Evolutionary conservation across 2,113 vertebrate genomes (phyloP).

Genomic region (Urocynchramus pylzowi): DNA sequence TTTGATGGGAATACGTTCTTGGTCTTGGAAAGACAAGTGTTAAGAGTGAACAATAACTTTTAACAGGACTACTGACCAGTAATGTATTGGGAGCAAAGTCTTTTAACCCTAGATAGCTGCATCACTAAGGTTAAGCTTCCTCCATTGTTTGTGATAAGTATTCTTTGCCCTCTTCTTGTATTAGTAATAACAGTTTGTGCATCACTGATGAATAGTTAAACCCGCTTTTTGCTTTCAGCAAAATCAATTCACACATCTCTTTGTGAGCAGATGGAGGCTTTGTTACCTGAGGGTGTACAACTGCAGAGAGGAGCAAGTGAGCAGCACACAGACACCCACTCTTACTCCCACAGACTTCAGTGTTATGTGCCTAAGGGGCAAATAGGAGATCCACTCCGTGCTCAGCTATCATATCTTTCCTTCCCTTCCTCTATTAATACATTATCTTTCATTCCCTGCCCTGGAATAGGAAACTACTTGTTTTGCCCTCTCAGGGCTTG

Average conservation of each 20-base stretch:
- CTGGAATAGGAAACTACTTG: not conserved
- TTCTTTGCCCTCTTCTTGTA: not conserved
- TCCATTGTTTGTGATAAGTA: not conserved
- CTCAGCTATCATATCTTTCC: not conserved
- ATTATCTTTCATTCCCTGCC: not conserved
- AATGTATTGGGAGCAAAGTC: not conserved
- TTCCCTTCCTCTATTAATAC: not conserved
- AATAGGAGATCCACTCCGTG: not conserved
- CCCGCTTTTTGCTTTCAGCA: not conserved
- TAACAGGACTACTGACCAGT: not conserved
- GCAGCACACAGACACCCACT: not conserved
- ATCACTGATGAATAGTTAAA: not conserved
- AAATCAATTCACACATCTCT: not conserved
- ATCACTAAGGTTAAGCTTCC: not conserved
- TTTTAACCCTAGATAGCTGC: not conserved
- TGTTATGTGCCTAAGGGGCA: not conserved
- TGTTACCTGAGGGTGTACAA: constrained; percentile 1
- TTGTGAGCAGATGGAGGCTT: constrained; percentile 20
- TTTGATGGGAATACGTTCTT: not conserved
- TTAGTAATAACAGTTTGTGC: not conserved
- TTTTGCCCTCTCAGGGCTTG: not conserved
- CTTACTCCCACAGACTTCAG: not conserved
- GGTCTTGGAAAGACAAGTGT: not conserved
- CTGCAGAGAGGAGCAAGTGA: constrained; percentile 10
- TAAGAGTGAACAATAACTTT: not conserved